These are phyloP conservation scores for Deroptyus accipitrinus DNA, from an alignment of 2,113 vertebrate species.

Conservation along the genomic window DNA sequence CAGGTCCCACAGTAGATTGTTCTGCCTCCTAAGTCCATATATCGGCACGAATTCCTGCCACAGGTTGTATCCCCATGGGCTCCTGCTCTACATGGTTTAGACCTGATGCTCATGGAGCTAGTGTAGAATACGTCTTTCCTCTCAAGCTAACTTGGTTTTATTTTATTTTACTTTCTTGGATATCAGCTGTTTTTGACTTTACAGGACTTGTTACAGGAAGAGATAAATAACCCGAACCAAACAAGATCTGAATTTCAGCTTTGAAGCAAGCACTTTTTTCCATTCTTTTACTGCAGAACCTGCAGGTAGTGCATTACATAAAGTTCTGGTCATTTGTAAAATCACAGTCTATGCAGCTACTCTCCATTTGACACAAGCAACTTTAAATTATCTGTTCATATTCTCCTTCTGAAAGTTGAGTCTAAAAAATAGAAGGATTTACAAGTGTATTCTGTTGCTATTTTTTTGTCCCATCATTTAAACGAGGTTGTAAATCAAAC, in stretches of 20 bases:
- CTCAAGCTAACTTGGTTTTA: background rate
- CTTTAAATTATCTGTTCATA: conserved; percentile 41
- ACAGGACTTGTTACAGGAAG: background rate
- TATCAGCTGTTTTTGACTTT: background rate
- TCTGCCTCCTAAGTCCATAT: background rate
- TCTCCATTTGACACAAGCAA: background rate
- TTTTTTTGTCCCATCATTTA: conserved; percentile 45
- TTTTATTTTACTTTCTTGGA: background rate
- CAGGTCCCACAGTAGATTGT: background rate
- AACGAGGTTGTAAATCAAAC: conserved; percentile 45
- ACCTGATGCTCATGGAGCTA: background rate
- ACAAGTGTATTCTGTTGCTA: conserved; percentile 15
- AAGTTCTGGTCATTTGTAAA: background rate
- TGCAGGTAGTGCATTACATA: background rate
- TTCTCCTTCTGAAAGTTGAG: conserved; percentile 3
- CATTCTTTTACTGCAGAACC: background rate
- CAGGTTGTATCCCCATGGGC: rapidly evolving
- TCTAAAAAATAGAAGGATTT: conserved; percentile 53
- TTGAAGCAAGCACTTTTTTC: background rate
- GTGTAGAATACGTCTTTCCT: background rate
- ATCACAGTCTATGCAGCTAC: background rate
- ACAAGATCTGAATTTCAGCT: background rate
- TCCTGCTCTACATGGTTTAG: background rate
- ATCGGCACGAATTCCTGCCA: background rate
- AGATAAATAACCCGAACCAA: background rate